phyloP scores from a whole-genome alignment of 2,888 invertebrate genomes.

The Scaptomyza caliginosa region DNA sequence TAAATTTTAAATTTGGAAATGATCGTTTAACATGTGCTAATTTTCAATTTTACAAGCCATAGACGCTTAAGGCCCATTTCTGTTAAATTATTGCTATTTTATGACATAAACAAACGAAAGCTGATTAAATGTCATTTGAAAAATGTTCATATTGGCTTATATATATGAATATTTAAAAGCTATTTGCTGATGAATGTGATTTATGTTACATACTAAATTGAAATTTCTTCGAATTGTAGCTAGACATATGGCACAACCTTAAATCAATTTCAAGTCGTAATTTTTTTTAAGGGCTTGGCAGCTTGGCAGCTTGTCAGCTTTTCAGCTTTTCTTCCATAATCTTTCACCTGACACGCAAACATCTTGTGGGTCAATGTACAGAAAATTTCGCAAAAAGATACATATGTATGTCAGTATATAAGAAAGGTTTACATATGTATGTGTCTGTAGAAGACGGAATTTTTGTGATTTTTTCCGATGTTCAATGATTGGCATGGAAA shows the following conservation, averaged over 20 bases:
- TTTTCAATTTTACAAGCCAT: constrained; percentile 2
- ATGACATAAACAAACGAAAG: background rate
- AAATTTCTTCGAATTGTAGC: background rate
- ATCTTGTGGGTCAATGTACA: constrained; percentile 44
- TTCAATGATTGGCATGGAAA: constrained; percentile 38
- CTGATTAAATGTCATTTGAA: background rate
- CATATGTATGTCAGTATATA: background rate
- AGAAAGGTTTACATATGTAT: background rate
- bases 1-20: constrained; percentile 8
- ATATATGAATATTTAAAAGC: background rate
- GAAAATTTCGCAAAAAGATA: constrained; percentile 10
- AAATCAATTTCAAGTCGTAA: constrained; percentile 1
- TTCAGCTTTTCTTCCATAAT: constrained; percentile 4
- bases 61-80: background rate
- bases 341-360: constrained; percentile 34
- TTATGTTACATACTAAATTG: background rate
- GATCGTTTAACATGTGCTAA: constrained; percentile 2
- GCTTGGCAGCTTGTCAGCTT: constrained; percentile 8
- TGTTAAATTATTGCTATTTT: background rate
- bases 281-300: constrained; percentile 41
- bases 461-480: constrained; percentile 26
- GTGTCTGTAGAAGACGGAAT: constrained; percentile 16
- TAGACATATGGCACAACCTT: background rate
- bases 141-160: background rate
- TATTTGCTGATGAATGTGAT: background rate